These are phyloP conservation scores for Littorina saxatilis DNA, from an alignment of 1,140 invertebrate species.

Conservation along the genomic window DNA sequence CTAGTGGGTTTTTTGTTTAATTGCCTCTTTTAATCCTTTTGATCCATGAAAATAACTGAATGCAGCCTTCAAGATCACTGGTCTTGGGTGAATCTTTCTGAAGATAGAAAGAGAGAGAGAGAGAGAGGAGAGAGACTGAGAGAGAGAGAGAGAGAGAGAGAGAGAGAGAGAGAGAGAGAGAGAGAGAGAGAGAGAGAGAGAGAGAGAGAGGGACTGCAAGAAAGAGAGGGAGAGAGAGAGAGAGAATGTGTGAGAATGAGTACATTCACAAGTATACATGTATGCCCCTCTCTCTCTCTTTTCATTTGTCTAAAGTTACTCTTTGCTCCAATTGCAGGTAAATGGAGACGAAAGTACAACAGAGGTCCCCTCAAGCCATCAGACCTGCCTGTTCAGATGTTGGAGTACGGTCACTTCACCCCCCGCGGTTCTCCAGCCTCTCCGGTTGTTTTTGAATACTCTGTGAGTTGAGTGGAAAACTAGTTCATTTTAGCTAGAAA, in stretches of 20 bases:
- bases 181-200: neutral
- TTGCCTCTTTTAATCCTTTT: no score
- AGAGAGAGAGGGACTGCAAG: no score
- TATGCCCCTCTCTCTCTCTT: neutral
- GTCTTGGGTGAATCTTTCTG: no score
- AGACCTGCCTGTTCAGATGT: constrained; percentile 18
- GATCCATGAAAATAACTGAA: no score
- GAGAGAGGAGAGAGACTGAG: no score
- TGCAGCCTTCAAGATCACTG: no score
- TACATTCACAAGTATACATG: neutral
- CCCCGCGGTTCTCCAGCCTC: neutral
- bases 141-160: no score
- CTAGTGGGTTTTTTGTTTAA: no score
- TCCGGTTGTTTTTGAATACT: neutral
- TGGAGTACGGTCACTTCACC: neutral
- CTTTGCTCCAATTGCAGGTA: constrained; percentile 16
- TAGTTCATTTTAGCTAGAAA: neutral
- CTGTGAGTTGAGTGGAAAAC: neutral
- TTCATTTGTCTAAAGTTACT: neutral
- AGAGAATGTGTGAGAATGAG: no score
- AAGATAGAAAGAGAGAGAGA: no score
- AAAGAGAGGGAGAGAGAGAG: no score
- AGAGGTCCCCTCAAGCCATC: constrained; percentile 7
- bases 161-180: neutral
- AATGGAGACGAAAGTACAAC: constrained; percentile 34